Evolutionary conservation across 2,888 invertebrate species (phyloP).

Genomic region (Pristionchus japonicus): DNA sequence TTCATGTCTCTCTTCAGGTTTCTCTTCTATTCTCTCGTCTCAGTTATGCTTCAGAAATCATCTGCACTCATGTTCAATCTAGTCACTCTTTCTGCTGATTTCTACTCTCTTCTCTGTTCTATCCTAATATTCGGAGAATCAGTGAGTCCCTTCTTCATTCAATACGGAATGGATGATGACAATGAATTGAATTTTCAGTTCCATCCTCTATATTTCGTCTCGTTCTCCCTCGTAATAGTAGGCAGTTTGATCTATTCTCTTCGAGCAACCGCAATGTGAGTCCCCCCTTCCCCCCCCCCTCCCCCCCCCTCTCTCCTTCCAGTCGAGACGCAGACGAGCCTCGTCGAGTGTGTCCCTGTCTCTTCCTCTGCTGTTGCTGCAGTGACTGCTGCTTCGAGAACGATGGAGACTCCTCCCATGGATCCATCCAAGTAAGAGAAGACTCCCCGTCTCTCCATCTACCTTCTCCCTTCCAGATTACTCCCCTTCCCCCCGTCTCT

Average conservation of each 20-base stretch:
- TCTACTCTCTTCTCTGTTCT: constrained; percentile 87
- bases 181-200: constrained; percentile 84
- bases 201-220: constrained; percentile 86
- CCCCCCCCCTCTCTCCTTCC: too few relatives aligned
- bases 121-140: constrained; percentile 87
- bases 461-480: not conserved
- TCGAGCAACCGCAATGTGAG: constrained; percentile 56
- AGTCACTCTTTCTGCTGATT: constrained; percentile 87
- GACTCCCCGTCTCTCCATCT: not conserved
- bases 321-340: constrained; percentile 63
- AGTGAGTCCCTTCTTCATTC: constrained; percentile 81
- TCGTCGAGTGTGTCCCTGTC: constrained; percentile 62
- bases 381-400: constrained; percentile 61
- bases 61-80: constrained; percentile 88
- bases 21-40: constrained; percentile 82
- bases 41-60: constrained; percentile 81
- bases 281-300: not conserved
- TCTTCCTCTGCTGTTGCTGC: constrained; percentile 65
- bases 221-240: constrained; percentile 84
- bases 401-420: constrained; percentile 49
- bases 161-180: too few relatives aligned
- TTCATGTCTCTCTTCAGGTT: constrained; percentile 48
- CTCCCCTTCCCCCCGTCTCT: constrained; percentile 6
- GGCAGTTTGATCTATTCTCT: constrained; percentile 78
- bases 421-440: constrained; percentile 48